Base-by-base conservation (phyloP, 1,140 invertebrate genomes). In the Zaprionus kolodkinae region DNA sequence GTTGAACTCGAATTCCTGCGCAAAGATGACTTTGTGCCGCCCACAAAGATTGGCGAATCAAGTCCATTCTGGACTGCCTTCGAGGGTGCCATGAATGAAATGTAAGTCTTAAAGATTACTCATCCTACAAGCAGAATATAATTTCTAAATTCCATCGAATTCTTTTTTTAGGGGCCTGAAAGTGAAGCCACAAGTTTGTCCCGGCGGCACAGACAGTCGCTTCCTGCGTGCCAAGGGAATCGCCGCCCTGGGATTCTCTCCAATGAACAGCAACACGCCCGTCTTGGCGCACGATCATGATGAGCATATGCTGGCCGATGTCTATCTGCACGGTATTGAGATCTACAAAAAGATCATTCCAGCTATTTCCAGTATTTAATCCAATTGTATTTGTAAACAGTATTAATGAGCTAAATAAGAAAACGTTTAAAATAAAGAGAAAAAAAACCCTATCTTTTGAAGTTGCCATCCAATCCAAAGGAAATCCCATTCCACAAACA, bases 1-100 rank as follows among this genome's bases (percentile, higher is more conserved):
- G 95, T 98, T 27, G 94, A 94, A 6, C 94, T 96, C 25, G 95
- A 96, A 48, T 98, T 96, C 88, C 93, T 96, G 79, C 94, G 95
- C 76, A 96, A 95, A 79, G 94, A 95, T 88, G 92, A 94, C 1
- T 93, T 93, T 57, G 93, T 95, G 6, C 92, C 94, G 52, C 95
- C 95, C 13, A 96, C 96, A 0, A 95, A 95, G 70, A 93, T 96
- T 0, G 95, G 97, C 54, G 89, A 94, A 0, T 94, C 93, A 0
- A 97, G 98, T 93, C 93, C 94, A 0, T 98, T 94, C 93, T 99
- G 97, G 97, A 79, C 94, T 10, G 95, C 96, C 0, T 97, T 99
- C 71, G 91, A 92, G 9, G 91, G 93, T 1, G 94, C 95, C 73
- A 93, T 94, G 11, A 93, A 94, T 79, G 85, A 94, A 60, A 72